Base-by-base conservation (phyloP, 2,888 invertebrate species). In the Mechanitis messenoides region DNA sequence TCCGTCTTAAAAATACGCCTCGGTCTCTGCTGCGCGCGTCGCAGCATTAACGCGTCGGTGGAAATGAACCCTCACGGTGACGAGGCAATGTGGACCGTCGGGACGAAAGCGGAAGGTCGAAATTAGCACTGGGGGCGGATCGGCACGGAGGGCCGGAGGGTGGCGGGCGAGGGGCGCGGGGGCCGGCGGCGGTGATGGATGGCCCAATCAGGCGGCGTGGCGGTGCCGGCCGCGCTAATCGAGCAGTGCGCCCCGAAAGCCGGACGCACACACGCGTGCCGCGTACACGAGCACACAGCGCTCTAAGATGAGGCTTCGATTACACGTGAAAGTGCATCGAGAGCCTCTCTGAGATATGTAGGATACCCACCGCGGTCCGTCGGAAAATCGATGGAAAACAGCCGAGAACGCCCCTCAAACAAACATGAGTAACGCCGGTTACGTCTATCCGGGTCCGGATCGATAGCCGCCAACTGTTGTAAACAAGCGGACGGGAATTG, bases 191-290 rank as follows among this genome's bases (percentile, higher is more conserved):
- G 72, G 81, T 89, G 91, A 91, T 91, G 90, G 91, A 91, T 92
- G 91, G 91, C 89, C 90, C 85, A 89, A 88, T 88, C 87, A 85
- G 87, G 87, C 88, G 84, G 85, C 87, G 83, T 78, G 86, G 83
- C 84, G 84, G 85, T 81, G 78, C 82, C 81, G 80, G 83, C 81
- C 86, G 83, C 84, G 85, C 87, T 87, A 88, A 85, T 86, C 86
- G 86, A 85, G 84, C 85, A 81, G 78, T 83, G 84, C 81, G 86
- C 83, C 83, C 81, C 79, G 84, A 77, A 80, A 80, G 76, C 76
- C 78, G 76, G 78, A 78, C 82, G 77, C 85, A 82, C 85, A 82
- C 83, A 79, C 77, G 76, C 81, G 76, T 74, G 69, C 57, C 45
- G 38, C 60, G 20, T 59, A 64, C 60, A 66, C 65, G 31, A 46